These are phyloP conservation scores for Microplitis mediator DNA, from an alignment of 1,140 invertebrate species.

Conservation along the genomic window DNA sequence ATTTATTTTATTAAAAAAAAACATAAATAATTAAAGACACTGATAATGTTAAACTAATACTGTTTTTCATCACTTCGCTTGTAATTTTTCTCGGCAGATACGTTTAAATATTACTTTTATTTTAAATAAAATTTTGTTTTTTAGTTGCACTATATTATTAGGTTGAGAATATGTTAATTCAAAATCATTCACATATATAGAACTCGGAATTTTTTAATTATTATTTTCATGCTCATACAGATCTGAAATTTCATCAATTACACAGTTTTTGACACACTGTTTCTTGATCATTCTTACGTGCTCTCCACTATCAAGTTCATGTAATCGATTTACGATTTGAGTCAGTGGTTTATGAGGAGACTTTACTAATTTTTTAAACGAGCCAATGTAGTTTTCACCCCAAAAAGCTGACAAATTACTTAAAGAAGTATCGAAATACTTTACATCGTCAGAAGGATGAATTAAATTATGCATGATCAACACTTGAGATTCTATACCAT, in stretches of 20 bases:
- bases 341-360: slow-evolving; percentile 23
- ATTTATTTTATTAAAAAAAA: too few species aligned
- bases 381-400: slow-evolving; percentile 30
- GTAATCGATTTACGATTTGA: slow-evolving; percentile 7
- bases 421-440: slow-evolving; percentile 20
- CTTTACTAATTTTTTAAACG: slow-evolving; percentile 25
- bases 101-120: neutral
- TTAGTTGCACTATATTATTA: neutral
- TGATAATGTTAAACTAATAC: too few species aligned
- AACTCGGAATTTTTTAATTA: neutral
- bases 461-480: slow-evolving; percentile 36
- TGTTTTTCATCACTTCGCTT: too few species aligned
- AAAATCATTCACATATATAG: neutral
- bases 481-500: slow-evolving; percentile 26
- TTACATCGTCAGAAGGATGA: slow-evolving; percentile 31
- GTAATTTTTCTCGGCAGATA: too few species aligned
- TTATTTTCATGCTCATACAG: neutral
- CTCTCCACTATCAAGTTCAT: neutral
- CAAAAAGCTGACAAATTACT: slow-evolving; percentile 29
- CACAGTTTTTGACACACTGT: neutral
- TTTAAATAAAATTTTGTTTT: neutral
- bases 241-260: neutral
- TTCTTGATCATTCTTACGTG: neutral
- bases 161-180: neutral
- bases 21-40: too few species aligned